phyloP scores from a whole-genome alignment of 2,113 vertebrate genomes.

The Epinephelus fuscoguttatus region DNA sequence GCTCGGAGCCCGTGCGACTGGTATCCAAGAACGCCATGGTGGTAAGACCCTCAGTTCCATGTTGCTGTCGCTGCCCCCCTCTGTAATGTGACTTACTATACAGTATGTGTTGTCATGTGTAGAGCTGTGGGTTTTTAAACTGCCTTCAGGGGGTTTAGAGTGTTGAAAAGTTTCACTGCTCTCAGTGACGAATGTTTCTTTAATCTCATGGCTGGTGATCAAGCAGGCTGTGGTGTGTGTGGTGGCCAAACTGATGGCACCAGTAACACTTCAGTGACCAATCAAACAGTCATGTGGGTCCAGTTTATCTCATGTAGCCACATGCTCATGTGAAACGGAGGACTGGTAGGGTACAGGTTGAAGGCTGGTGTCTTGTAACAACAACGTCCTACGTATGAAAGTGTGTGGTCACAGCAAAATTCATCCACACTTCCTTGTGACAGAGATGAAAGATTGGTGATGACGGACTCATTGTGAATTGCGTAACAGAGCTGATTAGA shows the following conservation, averaged over 20 bases:
- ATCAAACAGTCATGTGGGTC: background rate
- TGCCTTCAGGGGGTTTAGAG: background rate
- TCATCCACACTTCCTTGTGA: too few relatives aligned
- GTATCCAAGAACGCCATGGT: slow-evolving; percentile 97
- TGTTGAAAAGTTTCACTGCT: background rate
- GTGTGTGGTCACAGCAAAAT: background rate
- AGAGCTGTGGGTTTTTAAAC: slow-evolving; percentile 3
- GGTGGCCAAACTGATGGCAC: too few relatives aligned
- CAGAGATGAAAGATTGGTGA: too few relatives aligned
- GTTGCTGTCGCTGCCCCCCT: background rate
- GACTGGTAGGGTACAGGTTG: background rate
- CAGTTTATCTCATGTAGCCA: background rate
- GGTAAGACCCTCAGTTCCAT: slow-evolving; percentile 85
- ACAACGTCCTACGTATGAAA: background rate
- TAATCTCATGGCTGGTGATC: background rate
- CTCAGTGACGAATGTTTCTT: slow-evolving; percentile 12
- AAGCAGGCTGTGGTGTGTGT: slow-evolving; percentile 26
- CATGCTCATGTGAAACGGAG: background rate
- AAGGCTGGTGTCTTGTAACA: background rate
- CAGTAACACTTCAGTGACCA: too few relatives aligned
- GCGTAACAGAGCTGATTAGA: too few relatives aligned
- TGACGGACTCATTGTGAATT: too few relatives aligned
- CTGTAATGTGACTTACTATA: background rate
- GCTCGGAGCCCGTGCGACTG: slow-evolving; percentile 92
- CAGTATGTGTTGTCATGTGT: slow-evolving; percentile 17